Evolutionary conservation across 1,140 invertebrate species (phyloP).

Genomic region (Aphaenogaster floridana): DNA sequence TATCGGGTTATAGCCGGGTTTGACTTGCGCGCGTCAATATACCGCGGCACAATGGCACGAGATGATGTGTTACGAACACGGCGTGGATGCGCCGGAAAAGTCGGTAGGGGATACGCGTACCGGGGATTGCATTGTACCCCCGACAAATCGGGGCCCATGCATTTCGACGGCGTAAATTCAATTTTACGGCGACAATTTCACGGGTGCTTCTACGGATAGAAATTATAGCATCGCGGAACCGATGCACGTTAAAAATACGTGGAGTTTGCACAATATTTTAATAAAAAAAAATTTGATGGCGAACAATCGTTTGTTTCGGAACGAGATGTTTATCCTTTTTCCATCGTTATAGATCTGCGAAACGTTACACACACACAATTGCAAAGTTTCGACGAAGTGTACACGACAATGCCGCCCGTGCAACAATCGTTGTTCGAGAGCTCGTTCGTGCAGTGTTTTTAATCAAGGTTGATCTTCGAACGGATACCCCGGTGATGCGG

Average conservation of each 20-base stretch:
- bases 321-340: background rate
- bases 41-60: conserved; percentile 38
- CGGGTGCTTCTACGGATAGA: conserved; percentile 12
- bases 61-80: conserved; percentile 42
- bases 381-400: background rate
- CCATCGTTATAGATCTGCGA: background rate
- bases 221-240: background rate
- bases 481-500: background rate
- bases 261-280: conserved; percentile 21
- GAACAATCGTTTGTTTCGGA: background rate
- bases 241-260: background rate
- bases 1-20: conserved; percentile 49
- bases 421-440: conserved; percentile 24
- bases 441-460: conserved; percentile 60
- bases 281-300: background rate
- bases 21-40: conserved; percentile 56
- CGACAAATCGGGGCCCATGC: conserved; percentile 67
- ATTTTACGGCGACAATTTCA: conserved; percentile 42
- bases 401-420: background rate
- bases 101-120: background rate
- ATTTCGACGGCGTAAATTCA: background rate
- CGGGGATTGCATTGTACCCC: conserved; percentile 46
- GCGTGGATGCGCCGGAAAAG: conserved; percentile 53
- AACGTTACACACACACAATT: background rate
- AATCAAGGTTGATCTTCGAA: conserved; percentile 62